Percentiles rank a stretch among this genome's conserved stretches.
Evolutionary conservation across 2,888 invertebrate genomes (phyloP).

Genomic region (Pyrrhia umbra): DNA sequence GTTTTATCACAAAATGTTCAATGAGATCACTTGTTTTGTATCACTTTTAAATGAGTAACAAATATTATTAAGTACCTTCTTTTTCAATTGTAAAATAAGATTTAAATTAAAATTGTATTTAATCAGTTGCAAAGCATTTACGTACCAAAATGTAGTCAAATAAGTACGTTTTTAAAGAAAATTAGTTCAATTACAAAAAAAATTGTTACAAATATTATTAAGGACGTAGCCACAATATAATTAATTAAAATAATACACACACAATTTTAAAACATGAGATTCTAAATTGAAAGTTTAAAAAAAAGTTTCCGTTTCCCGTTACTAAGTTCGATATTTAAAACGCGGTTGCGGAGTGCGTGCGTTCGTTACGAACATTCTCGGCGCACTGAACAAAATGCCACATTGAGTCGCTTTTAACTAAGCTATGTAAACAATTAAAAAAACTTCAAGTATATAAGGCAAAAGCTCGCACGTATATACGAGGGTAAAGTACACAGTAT

Average conservation of each 20-base stretch:
- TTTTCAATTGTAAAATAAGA: background rate
- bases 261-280: constrained; percentile 21
- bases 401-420: constrained; percentile 34
- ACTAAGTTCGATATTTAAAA: constrained; percentile 38
- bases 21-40: background rate
- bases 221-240: constrained; percentile 23
- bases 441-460: constrained; percentile 8
- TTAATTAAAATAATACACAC: constrained; percentile 8
- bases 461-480: constrained; percentile 22
- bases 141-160: background rate
- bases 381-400: constrained; percentile 44
- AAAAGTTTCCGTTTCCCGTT: constrained; percentile 22
- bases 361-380: constrained; percentile 48
- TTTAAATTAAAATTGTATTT: background rate
- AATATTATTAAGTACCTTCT: background rate
- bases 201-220: constrained; percentile 6
- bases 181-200: constrained; percentile 5
- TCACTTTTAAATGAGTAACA: background rate
- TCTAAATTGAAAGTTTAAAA: constrained; percentile 23
- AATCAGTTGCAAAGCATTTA: background rate
- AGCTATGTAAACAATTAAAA: constrained; percentile 45
- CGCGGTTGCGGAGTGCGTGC: constrained; percentile 52
- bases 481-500: constrained; percentile 17
- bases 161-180: constrained; percentile 16
- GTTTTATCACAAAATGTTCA: constrained; percentile 7